Percentiles rank a stretch among this genome's conserved stretches.
Conservation (phyloP, 1,140 invertebrate genomes). For the Zaprionus gabonicus region DNA sequence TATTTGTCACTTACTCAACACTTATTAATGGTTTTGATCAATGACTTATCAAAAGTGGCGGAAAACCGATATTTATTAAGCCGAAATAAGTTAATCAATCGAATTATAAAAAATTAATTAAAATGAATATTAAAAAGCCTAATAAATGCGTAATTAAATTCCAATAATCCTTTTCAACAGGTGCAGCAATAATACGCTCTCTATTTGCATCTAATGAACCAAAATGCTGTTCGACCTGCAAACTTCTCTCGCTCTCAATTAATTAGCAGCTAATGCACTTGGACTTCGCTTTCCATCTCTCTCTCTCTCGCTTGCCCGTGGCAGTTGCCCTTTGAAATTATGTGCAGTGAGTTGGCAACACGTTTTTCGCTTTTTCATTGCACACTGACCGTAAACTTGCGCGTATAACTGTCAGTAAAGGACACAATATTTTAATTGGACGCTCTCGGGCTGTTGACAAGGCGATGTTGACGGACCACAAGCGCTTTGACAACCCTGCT, state of each 20-base stretch:
- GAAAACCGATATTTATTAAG: too few relatives aligned
- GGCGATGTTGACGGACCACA: slow-evolving; percentile 19
- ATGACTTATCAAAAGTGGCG: too few relatives aligned
- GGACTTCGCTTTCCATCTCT: not conserved
- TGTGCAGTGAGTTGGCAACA: slow-evolving; percentile 2
- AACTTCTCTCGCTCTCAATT: not conserved
- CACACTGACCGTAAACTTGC: slow-evolving; percentile 4
- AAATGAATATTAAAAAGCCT: too few relatives aligned
- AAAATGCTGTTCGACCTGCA: not conserved
- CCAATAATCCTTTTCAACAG: not conserved
- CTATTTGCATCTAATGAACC: not conserved
- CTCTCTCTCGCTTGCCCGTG: not conserved
- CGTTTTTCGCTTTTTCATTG: slow-evolving; percentile 13
- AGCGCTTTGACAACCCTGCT: not conserved
- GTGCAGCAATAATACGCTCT: not conserved
- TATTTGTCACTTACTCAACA: too few relatives aligned
- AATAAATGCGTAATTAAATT: not conserved
- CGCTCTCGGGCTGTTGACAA: slow-evolving; percentile 25
- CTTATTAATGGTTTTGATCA: too few relatives aligned
- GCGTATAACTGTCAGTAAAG: slow-evolving; percentile 1
- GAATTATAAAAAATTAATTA: too few relatives aligned
- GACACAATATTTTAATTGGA: slow-evolving; percentile 62
- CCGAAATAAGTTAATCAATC: too few relatives aligned
- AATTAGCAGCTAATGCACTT: not conserved
- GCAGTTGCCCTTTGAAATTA: not conserved